phyloP scores from a whole-genome alignment of 2,797 vertebrate species.

The Gallinago solitaria region DNA sequence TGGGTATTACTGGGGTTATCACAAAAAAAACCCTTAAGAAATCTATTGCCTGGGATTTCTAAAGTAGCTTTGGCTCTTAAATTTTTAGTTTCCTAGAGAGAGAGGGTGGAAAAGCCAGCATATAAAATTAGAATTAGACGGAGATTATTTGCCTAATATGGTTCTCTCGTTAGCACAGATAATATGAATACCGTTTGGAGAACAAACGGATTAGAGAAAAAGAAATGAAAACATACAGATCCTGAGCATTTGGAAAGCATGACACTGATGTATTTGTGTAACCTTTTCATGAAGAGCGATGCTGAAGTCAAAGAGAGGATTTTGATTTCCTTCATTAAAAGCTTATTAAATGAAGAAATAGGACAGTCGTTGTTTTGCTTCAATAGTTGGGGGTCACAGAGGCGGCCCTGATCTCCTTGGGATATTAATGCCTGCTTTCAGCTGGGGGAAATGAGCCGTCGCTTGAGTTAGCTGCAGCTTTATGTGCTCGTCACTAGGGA shows the following conservation, averaged over 20 bases:
- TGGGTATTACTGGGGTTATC: neutral
- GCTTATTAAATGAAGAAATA: constrained; percentile 80
- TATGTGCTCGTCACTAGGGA: constrained; percentile 80
- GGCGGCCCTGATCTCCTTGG: constrained; percentile 76
- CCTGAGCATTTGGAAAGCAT: constrained; percentile 56
- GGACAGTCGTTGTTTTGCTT: constrained; percentile 75
- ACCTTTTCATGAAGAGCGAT: constrained; percentile 67
- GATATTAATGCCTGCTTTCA: constrained; percentile 84
- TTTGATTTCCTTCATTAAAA: constrained; percentile 80
- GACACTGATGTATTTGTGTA: constrained; percentile 73
- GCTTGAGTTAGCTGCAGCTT: constrained; percentile 76
- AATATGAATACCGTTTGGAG: neutral
- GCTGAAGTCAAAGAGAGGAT: constrained; percentile 59
- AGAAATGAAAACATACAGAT: constrained; percentile 26
- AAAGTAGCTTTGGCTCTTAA: neutral
- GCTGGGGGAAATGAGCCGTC: constrained; percentile 80
- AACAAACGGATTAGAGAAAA: constrained; percentile 36
- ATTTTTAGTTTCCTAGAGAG: neutral
- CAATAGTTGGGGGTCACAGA: constrained; percentile 74
- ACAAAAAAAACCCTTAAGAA: neutral
- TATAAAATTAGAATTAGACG: neutral
- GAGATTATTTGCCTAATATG: constrained; percentile 9
- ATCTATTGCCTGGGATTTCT: neutral
- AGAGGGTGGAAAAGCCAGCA: neutral
- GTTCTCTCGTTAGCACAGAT: constrained; percentile 1